phyloP scores from a whole-genome alignment of 1,140 invertebrate genomes.

The Camponotus pennsylvanicus region DNA sequence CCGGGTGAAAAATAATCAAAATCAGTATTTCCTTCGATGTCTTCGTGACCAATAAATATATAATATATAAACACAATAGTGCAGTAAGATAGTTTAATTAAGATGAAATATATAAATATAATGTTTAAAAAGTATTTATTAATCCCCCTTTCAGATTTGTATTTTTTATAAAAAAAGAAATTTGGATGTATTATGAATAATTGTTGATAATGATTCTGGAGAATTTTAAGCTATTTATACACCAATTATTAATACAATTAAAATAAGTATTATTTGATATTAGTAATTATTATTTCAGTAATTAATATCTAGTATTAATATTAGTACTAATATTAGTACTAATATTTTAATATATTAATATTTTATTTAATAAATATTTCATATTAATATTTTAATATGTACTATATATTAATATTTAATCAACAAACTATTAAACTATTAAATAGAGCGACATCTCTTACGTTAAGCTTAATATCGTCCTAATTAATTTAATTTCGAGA shows the following conservation, averaged over 20 bases:
- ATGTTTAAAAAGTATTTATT: background rate
- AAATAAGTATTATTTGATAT: too few species aligned
- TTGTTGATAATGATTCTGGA: background rate
- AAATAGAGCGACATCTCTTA: too few species aligned
- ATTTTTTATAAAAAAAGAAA: background rate
- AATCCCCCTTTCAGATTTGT: background rate
- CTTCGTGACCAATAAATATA: background rate
- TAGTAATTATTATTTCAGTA: too few species aligned
- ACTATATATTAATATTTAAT: too few species aligned
- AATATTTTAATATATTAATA: too few species aligned
- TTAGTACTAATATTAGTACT: too few species aligned
- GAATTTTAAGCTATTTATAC: background rate
- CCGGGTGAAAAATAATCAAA: slow-evolving; percentile 9
- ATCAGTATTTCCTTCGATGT: background rate
- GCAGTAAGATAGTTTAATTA: background rate
- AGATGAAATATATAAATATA: background rate
- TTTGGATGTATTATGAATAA: background rate
- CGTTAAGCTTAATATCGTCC: background rate
- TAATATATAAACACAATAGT: background rate
- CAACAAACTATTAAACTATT: too few species aligned
- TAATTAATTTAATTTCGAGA: slow-evolving; percentile 7
- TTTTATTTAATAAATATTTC: too few species aligned
- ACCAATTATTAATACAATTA: too few species aligned
- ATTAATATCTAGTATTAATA: too few species aligned
- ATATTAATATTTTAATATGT: too few species aligned